Conservation (phyloP, 1,140 invertebrate species). For the Orussus abietinus region DNA sequence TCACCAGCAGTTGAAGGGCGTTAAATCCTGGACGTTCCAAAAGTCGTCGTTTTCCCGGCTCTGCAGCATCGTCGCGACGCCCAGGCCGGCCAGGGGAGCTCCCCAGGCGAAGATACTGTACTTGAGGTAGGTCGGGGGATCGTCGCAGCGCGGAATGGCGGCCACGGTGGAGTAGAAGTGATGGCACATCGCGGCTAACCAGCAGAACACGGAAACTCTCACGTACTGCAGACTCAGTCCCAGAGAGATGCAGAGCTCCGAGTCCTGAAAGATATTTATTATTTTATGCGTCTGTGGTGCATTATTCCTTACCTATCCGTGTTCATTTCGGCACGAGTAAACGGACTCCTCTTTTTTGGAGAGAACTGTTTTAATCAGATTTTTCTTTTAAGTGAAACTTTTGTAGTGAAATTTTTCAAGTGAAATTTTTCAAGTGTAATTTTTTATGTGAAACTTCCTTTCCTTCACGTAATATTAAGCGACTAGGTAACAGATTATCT, state of each 20-base stretch:
- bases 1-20: conserved; percentile 53
- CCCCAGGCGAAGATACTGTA: conserved; percentile 56
- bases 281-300: no score
- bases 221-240: conserved; percentile 61
- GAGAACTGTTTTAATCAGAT: no score
- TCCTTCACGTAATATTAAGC: no score
- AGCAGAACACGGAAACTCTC: conserved; percentile 60
- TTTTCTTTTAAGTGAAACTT: no score
- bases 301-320: no score
- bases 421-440: no score
- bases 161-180: conserved; percentile 55
- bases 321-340: no score
- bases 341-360: no score
- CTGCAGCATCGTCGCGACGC: conserved; percentile 38
- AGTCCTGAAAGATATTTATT: conserved; percentile 57
- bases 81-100: conserved; percentile 43
- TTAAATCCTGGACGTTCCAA: conserved; percentile 43
- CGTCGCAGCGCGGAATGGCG: conserved; percentile 44
- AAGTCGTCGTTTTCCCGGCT: conserved; percentile 36
- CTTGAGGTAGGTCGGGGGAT: conserved; percentile 48
- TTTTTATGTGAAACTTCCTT: no score
- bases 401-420: no score
- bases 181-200: conserved; percentile 61
- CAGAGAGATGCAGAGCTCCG: conserved; percentile 61
- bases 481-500: no score